Percentiles rank a stretch among this genome's conserved stretches.
These are phyloP conservation scores for Datnioides undecimradiatus DNA, from an alignment of 2,113 vertebrate genomes.

Conservation along the genomic window DNA sequence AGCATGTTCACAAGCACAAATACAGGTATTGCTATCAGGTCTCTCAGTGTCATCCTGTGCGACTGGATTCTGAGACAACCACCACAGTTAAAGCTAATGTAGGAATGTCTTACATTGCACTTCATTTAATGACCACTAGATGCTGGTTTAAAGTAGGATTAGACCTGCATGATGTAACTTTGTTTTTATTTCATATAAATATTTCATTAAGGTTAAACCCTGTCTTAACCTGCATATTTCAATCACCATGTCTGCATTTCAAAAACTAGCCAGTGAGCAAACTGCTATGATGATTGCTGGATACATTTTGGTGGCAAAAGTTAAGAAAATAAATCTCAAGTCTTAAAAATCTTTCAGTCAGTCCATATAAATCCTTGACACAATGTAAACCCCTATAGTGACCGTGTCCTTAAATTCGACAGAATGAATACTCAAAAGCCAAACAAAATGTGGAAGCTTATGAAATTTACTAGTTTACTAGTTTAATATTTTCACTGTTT, in stretches of 20 bases:
- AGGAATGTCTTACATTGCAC: not conserved
- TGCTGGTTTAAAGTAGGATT: constrained; percentile 7
- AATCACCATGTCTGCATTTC: not conserved
- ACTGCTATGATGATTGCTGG: not conserved
- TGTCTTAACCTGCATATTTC: not conserved
- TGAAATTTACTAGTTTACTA: not conserved
- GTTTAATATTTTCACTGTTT: not conserved
- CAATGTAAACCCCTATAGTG: not conserved
- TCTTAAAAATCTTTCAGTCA: not conserved
- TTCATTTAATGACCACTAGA: constrained; percentile 18
- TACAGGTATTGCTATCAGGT: constrained; percentile 17
- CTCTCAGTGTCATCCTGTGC: not conserved
- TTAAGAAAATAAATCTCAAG: not conserved
- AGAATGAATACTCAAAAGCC: no score
- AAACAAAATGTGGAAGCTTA: not conserved
- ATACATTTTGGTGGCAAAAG: not conserved
- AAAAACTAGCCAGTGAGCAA: not conserved
- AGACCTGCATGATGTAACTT: not conserved
- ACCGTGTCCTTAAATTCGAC: not conserved
- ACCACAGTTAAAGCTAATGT: not conserved
- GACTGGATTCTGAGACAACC: not conserved
- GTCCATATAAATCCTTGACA: not conserved
- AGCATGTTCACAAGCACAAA: not conserved
- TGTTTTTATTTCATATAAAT: not conserved
- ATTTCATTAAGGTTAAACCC: not conserved